Percentiles rank a stretch among this genome's conserved stretches.
phyloP scores from a whole-genome alignment of 1,140 invertebrate genomes.

The Phenacoccus solenopsis region DNA sequence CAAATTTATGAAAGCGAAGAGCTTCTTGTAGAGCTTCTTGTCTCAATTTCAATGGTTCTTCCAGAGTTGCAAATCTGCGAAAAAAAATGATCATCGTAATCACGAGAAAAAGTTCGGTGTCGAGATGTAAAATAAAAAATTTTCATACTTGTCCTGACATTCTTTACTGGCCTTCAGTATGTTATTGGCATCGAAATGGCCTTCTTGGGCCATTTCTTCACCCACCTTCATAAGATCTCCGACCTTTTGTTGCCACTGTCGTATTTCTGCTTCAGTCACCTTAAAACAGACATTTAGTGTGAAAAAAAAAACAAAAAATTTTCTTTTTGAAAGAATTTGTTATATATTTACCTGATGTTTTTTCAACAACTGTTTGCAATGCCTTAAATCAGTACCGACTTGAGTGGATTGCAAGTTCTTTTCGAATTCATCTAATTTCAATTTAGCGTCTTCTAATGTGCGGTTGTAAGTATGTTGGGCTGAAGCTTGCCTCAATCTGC shows the following conservation, averaged over 20 bases:
- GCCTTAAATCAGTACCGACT: constrained; percentile 69
- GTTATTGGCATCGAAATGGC: constrained; percentile 82
- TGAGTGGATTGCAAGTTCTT: constrained; percentile 60
- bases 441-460: constrained; percentile 62
- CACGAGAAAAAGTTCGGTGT: constrained; percentile 17
- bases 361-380: constrained; percentile 75
- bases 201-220: constrained; percentile 77
- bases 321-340: too few species aligned
- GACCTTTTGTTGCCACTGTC: constrained; percentile 60
- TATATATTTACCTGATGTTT: constrained; percentile 70
- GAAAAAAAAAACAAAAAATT: too few species aligned
- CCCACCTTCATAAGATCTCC: constrained; percentile 63
- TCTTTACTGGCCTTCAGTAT: constrained; percentile 66
- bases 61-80: constrained; percentile 43
- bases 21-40: constrained; percentile 76
- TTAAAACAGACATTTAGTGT: constrained; percentile 30
- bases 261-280: constrained; percentile 64
- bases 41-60: constrained; percentile 48
- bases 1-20: constrained; percentile 78
- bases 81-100: background rate
- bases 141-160: constrained; percentile 49
- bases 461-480: constrained; percentile 65
- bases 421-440: constrained; percentile 67
- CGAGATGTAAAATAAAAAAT: background rate
- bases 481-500: constrained; percentile 63